Conservation (phyloP, 2,797 vertebrate species). For the Enoplosus armatus region DNA sequence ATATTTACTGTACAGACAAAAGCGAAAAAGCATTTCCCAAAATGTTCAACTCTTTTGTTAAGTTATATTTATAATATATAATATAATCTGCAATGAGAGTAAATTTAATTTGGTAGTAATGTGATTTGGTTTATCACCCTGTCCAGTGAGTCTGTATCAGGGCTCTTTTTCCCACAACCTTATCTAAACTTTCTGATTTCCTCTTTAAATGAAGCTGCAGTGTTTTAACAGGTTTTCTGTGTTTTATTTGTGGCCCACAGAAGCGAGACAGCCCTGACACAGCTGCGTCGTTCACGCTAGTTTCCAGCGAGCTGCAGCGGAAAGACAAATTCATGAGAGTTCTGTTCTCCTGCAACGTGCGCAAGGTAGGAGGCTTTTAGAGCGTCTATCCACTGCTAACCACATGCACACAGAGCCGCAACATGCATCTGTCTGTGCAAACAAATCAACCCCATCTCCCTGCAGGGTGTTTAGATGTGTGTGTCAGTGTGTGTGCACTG, state of each 20-base stretch:
- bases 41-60: background rate
- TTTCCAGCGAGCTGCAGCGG: constrained; percentile 94
- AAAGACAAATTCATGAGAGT: constrained; percentile 98
- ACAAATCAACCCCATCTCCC: constrained; percentile 35
- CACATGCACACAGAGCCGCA: constrained; percentile 13
- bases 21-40: background rate
- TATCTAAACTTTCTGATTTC: background rate
- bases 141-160: background rate
- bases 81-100: background rate
- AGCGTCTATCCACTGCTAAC: background rate
- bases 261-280: constrained; percentile 90
- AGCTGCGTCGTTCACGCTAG: constrained; percentile 88
- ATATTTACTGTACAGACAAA: background rate
- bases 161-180: background rate
- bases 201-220: background rate
- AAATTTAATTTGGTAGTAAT: background rate
- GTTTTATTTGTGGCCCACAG: constrained; percentile 73
- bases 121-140: background rate
- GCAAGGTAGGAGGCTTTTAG: constrained; percentile 88
- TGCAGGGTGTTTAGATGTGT: constrained; percentile 32
- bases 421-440: constrained; percentile 16
- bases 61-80: too few species aligned
- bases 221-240: background rate
- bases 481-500: constrained; percentile 24
- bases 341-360: constrained; percentile 96